Percentiles rank a stretch among this genome's conserved stretches.
Evolutionary conservation across 2,113 vertebrate genomes (phyloP).

Genomic region (Collichthys lucidus): DNA sequence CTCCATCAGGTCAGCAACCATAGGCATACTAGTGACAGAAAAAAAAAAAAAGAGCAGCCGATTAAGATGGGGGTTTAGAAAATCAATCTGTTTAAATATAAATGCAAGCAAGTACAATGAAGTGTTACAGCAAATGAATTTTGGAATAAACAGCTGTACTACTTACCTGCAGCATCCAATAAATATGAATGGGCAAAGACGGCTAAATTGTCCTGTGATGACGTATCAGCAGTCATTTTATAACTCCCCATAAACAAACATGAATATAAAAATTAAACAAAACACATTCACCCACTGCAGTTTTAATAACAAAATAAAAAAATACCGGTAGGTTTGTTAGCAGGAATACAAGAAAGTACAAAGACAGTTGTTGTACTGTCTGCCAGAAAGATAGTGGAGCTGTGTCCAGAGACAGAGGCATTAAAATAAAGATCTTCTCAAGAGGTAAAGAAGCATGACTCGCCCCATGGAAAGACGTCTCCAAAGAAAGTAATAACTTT

Average conservation of each 20-base stretch:
- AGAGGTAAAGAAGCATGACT: conserved; percentile 6
- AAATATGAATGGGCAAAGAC: conserved; percentile 36
- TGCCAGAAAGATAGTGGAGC: not conserved
- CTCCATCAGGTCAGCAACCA: conserved; percentile 86
- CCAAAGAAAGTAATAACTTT: conserved; percentile 49
- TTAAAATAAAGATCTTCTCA: not conserved
- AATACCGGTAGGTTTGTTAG: not conserved
- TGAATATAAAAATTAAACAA: no score
- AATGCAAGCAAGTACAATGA: not conserved
- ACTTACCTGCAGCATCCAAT: conserved; percentile 59
- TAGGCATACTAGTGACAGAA: conserved; percentile 81
- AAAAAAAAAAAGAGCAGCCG: not conserved
- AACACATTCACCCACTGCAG: no score
- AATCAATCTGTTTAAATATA: not conserved
- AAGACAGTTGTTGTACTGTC: not conserved
- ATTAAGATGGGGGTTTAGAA: not conserved
- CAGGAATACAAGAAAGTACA: not conserved
- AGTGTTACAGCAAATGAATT: not conserved
- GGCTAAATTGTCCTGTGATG: conserved; percentile 28
- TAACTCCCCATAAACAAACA: not conserved
- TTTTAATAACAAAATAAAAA: no score
- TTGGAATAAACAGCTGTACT: conserved; percentile 1
- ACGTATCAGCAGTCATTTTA: not conserved
- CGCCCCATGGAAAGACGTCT: not conserved
- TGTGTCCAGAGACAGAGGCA: not conserved